These are phyloP conservation scores for Cromileptes altivelis DNA, from an alignment of 2,113 vertebrate genomes.

Conservation along the genomic window DNA sequence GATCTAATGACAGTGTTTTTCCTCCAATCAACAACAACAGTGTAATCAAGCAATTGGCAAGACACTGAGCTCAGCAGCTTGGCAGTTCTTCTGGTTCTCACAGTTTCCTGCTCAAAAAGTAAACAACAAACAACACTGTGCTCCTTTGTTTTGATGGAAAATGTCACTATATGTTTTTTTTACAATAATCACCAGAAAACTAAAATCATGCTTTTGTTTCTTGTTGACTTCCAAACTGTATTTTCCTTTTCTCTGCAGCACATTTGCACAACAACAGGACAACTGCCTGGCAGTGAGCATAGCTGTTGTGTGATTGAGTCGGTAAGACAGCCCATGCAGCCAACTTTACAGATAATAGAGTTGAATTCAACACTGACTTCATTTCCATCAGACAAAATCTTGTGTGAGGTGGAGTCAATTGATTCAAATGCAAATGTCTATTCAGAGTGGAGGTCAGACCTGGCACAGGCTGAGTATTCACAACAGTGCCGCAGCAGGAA, in stretches of 20 bases:
- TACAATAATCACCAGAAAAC: slow-evolving; percentile 2
- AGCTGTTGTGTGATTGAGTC: slow-evolving; percentile 11
- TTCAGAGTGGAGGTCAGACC: slow-evolving; percentile 41
- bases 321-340: background rate
- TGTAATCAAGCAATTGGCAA: slow-evolving; percentile 71
- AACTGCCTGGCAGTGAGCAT: background rate
- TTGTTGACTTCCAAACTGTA: background rate
- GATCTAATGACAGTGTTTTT: slow-evolving; percentile 67
- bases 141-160: background rate
- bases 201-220: background rate
- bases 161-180: background rate
- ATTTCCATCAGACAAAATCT: slow-evolving; percentile 38
- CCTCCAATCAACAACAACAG: slow-evolving; percentile 68
- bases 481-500: slow-evolving; percentile 12
- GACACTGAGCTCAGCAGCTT: slow-evolving; percentile 66
- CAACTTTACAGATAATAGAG: slow-evolving; percentile 14
- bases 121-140: slow-evolving; percentile 26
- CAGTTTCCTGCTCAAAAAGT: background rate
- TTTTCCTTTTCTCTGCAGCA: background rate
- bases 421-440: slow-evolving; percentile 61
- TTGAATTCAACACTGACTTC: slow-evolving; percentile 7
- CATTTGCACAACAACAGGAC: background rate
- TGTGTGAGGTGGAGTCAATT: background rate
- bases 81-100: slow-evolving; percentile 18
- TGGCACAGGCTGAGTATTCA: slow-evolving; percentile 32